Percentiles rank a stretch among this genome's conserved stretches.
phyloP scores from a whole-genome alignment of 2,888 invertebrate genomes.

The Tholera decimalis region DNA sequence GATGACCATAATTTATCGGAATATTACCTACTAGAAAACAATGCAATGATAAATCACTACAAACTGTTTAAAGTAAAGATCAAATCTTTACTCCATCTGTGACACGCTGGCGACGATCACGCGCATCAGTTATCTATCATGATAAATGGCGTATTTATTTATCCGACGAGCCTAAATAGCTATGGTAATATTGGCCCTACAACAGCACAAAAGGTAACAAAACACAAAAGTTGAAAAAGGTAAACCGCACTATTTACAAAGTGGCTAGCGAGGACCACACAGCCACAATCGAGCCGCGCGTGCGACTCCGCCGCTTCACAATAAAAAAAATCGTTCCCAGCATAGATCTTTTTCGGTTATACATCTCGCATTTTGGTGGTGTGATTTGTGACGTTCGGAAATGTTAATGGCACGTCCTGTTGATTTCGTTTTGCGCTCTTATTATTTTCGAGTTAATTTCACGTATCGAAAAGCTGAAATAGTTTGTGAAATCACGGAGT shows the following conservation, averaged over 20 bases:
- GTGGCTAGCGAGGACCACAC: slow-evolving; percentile 91
- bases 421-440: slow-evolving; percentile 78
- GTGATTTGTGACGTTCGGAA: slow-evolving; percentile 91
- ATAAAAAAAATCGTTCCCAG: slow-evolving; percentile 88
- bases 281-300: slow-evolving; percentile 91
- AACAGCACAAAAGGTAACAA: slow-evolving; percentile 92
- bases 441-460: slow-evolving; percentile 56
- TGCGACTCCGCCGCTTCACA: slow-evolving; percentile 87
- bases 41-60: slow-evolving; percentile 84
- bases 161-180: slow-evolving; percentile 91
- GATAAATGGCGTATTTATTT: slow-evolving; percentile 92
- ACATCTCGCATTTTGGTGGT: slow-evolving; percentile 90
- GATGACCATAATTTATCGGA: slow-evolving; percentile 58
- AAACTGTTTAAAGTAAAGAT: slow-evolving; percentile 83
- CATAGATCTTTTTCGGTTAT: slow-evolving; percentile 90
- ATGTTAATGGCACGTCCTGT: slow-evolving; percentile 87
- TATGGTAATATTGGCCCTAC: slow-evolving; percentile 91
- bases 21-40: slow-evolving; percentile 77
- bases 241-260: slow-evolving; percentile 92
- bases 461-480: slow-evolving; percentile 12
- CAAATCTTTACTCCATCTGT: slow-evolving; percentile 86
- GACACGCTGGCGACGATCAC: slow-evolving; percentile 85
- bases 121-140: slow-evolving; percentile 90
- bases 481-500: slow-evolving; percentile 25
- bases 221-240: slow-evolving; percentile 92